Conservation (phyloP, 2,888 invertebrate species). For the Limnephilus auricula region DNA sequence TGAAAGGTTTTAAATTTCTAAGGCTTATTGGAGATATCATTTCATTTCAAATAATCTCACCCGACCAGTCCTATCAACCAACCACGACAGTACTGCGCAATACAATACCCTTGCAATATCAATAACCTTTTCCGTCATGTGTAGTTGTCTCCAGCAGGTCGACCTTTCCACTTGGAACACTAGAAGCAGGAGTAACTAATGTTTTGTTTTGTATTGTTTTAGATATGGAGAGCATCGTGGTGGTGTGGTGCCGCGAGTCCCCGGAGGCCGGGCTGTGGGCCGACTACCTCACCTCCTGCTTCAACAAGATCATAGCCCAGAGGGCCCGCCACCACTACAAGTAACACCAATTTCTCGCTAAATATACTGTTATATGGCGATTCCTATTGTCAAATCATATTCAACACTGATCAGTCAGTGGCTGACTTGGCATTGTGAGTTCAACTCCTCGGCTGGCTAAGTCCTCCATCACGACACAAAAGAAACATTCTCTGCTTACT, state of each 20-base stretch:
- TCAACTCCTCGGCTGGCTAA: too few species aligned
- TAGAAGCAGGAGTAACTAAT: neutral
- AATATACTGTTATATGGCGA: too few species aligned
- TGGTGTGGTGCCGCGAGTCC: slow-evolving; percentile 87
- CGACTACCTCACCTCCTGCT: slow-evolving; percentile 88
- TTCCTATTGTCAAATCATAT: too few species aligned
- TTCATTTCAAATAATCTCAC: neutral
- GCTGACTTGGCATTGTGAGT: too few species aligned
- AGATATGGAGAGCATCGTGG: slow-evolving; percentile 90
- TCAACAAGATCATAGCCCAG: slow-evolving; percentile 90
- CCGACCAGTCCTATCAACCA: neutral
- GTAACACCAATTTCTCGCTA: slow-evolving; percentile 71
- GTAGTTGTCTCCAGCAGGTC: neutral
- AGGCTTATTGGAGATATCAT: neutral
- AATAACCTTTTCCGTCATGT: neutral
- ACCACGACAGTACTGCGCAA: neutral
- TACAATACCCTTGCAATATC: neutral
- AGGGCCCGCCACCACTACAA: slow-evolving; percentile 88
- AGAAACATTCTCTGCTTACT: too few species aligned
- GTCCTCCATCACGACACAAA: too few species aligned
- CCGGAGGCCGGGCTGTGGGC: slow-evolving; percentile 89
- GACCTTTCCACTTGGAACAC: neutral
- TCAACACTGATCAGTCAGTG: too few species aligned
- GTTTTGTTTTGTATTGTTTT: slow-evolving; percentile 67
- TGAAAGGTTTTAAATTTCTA: neutral